These are phyloP conservation scores for Hoplostethus mediterraneus DNA, from an alignment of 2,797 vertebrate species.

Conservation along the genomic window DNA sequence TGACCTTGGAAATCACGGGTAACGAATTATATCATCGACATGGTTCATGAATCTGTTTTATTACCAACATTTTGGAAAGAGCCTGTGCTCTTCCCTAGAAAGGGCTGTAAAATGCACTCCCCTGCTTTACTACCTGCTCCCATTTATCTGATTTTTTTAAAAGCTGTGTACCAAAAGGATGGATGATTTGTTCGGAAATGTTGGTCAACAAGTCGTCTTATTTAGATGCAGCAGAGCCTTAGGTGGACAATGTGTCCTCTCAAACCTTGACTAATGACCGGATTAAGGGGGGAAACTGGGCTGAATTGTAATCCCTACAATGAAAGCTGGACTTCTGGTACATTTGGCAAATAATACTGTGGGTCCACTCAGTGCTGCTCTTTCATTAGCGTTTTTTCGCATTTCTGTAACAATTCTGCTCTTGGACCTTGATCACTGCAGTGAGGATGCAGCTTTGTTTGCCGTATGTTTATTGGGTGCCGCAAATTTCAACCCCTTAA, in stretches of 20 bases:
- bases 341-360: slow-evolving; percentile 61
- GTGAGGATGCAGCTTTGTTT: background rate
- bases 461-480: slow-evolving; percentile 5
- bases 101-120: slow-evolving; percentile 19
- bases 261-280: slow-evolving; percentile 71
- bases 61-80: slow-evolving; percentile 7
- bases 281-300: slow-evolving; percentile 62
- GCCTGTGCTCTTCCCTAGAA: slow-evolving; percentile 6
- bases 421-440: slow-evolving; percentile 33
- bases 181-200: slow-evolving; percentile 24
- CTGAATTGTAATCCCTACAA: slow-evolving; percentile 68
- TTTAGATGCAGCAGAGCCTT: slow-evolving; percentile 54
- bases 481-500: slow-evolving; percentile 33
- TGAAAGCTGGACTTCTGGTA: slow-evolving; percentile 53
- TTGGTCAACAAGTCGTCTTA: slow-evolving; percentile 41
- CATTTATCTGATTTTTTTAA: slow-evolving; percentile 30
- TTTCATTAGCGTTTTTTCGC: slow-evolving; percentile 54
- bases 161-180: slow-evolving; percentile 20
- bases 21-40: slow-evolving; percentile 24
- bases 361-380: slow-evolving; percentile 8
- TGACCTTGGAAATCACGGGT: slow-evolving; percentile 39
- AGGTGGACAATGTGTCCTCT: slow-evolving; percentile 50
- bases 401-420: slow-evolving; percentile 32
- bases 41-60: slow-evolving; percentile 42
- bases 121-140: background rate